A percentile compares a stretch with the other conserved stretches of the same genome.
These are phyloP conservation scores for Calyptomena viridis DNA, from an alignment of 2,113 vertebrate species.

Conservation along the genomic window DNA sequence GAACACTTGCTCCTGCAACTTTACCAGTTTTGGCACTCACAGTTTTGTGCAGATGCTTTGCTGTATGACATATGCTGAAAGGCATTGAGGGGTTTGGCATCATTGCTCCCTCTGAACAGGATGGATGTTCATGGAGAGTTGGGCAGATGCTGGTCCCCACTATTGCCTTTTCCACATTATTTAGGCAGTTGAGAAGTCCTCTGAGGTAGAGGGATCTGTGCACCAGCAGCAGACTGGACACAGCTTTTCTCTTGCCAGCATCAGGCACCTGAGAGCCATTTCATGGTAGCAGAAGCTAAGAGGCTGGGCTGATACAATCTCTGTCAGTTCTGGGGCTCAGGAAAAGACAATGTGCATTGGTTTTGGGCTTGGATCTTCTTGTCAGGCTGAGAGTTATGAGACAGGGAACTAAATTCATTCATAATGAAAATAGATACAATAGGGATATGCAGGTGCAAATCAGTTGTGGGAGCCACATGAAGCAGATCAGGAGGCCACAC, in stretches of 20 bases:
- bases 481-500: not conserved
- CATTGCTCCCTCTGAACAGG: not conserved
- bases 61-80: not conserved
- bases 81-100: not conserved
- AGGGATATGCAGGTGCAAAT: not conserved
- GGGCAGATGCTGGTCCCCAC: not conserved
- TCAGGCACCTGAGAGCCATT: not conserved
- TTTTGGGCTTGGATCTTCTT: not conserved
- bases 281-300: not conserved
- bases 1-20: not conserved
- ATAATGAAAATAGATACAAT: not conserved
- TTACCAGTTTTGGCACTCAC: not conserved
- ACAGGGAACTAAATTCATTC: not conserved
- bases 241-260: not conserved
- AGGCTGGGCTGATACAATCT: not conserved
- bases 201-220: not conserved
- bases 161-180: not conserved
- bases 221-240: not conserved
- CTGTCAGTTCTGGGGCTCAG: not conserved
- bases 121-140: fast-evolving
- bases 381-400: not conserved
- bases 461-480: not conserved
- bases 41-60: not conserved
- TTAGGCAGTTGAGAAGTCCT: not conserved
- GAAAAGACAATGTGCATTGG: not conserved